phyloP scores from a whole-genome alignment of 2,888 invertebrate genomes.

The Spatulosminthurus flaviceps region DNA sequence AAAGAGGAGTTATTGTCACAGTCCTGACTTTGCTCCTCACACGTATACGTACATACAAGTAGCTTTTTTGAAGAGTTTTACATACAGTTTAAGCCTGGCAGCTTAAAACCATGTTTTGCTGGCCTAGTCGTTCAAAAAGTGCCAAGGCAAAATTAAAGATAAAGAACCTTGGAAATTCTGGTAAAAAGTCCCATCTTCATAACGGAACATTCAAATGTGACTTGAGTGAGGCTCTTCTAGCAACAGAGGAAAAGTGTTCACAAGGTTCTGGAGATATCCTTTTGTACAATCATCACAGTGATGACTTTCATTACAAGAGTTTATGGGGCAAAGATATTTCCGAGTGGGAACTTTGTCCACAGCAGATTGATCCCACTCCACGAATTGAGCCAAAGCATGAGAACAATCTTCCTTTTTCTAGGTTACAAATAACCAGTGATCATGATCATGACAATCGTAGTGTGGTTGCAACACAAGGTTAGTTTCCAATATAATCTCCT shows the following conservation, averaged over 20 bases:
- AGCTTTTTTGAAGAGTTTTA: too few relatives aligned
- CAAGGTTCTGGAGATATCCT: constrained; percentile 48
- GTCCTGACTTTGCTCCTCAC: not conserved
- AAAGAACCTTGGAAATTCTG: constrained; percentile 33
- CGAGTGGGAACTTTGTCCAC: constrained; percentile 50
- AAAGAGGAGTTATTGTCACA: constrained; percentile 16
- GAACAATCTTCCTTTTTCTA: constrained; percentile 25
- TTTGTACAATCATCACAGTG: constrained; percentile 55
- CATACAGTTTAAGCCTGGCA: too few relatives aligned
- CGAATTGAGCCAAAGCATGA: constrained; percentile 10
- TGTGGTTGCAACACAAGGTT: constrained; percentile 42
- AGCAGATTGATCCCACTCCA: constrained; percentile 8
- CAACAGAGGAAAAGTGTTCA: constrained; percentile 51
- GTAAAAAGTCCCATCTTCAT: constrained; percentile 22
- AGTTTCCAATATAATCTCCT: constrained; percentile 19
- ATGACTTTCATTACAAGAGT: constrained; percentile 58
- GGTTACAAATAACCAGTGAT: constrained; percentile 35
- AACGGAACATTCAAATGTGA: constrained; percentile 57
- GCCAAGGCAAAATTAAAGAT: constrained; percentile 43
- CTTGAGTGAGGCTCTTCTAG: constrained; percentile 57
- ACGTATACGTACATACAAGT: too few relatives aligned
- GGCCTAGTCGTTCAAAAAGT: constrained; percentile 55
- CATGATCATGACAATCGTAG: constrained; percentile 25
- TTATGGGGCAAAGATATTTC: constrained; percentile 60
- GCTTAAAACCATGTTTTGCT: constrained; percentile 56